These are phyloP conservation scores for Patella caerulea DNA, from an alignment of 2,888 invertebrate genomes.

Conservation along the genomic window DNA sequence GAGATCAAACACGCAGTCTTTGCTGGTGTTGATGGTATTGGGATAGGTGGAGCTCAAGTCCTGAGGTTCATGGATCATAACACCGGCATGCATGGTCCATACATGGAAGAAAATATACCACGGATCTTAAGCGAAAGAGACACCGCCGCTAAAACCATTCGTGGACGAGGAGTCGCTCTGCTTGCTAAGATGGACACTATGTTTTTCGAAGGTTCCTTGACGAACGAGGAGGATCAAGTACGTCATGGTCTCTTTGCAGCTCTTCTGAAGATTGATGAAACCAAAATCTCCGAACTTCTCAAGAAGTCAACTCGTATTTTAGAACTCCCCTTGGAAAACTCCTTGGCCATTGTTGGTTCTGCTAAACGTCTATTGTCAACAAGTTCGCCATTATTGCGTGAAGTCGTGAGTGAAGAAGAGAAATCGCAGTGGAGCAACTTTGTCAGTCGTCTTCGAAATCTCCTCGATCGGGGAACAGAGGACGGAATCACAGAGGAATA, in stretches of 20 bases:
- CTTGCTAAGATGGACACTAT: constrained; percentile 50
- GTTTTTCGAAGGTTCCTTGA: constrained; percentile 50
- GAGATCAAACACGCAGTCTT: constrained; percentile 52
- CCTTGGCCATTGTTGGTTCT: constrained; percentile 33
- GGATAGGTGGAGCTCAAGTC: constrained; percentile 51
- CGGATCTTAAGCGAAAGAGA: constrained; percentile 44
- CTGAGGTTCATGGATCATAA: constrained; percentile 49
- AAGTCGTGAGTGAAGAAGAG: constrained; percentile 34
- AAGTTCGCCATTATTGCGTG: constrained; percentile 27
- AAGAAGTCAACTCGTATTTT: constrained; percentile 27
- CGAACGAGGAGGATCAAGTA: constrained; percentile 35
- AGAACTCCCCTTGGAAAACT: constrained; percentile 30
- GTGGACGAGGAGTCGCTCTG: constrained; percentile 44
- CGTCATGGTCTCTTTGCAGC: constrained; percentile 42
- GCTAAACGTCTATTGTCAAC: constrained; percentile 40
- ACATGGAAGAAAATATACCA: constrained; percentile 54
- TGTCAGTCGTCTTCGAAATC: constrained; percentile 23
- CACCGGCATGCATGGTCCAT: constrained; percentile 53
- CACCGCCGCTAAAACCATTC: constrained; percentile 41
- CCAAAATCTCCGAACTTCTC: constrained; percentile 24
- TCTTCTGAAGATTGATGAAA: constrained; percentile 36
- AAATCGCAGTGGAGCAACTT: constrained; percentile 39
- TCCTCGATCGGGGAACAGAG: constrained; percentile 33
- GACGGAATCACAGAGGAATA: constrained; percentile 38
- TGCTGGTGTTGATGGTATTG: constrained; percentile 51